Base-by-base conservation (phyloP, 2,888 invertebrate genomes). In the Ischnus inquisitorius region DNA sequence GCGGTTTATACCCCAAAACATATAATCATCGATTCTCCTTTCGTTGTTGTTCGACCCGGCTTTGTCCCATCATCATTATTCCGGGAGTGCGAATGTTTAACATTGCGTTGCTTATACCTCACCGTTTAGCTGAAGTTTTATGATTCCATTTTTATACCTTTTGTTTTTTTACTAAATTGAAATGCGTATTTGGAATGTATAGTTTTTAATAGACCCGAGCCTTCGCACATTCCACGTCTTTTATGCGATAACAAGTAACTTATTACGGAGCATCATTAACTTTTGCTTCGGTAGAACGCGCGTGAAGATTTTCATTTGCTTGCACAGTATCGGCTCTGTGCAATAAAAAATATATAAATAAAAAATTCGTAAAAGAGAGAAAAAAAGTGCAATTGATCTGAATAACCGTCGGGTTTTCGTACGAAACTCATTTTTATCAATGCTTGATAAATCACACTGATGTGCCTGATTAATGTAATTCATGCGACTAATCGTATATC, bases 21-120 rank as follows among this genome's bases (percentile, higher is more conserved):
- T 46, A 46, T 16, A 28, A 46, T 74, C 72, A 74, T 62, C 72
- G 72, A 74, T 34, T 19, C 25, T 19, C 62, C 10, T 25, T 62
- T 74, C 25, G 62, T 74, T 74, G 46, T 28, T 54, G 54, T 51
- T 71, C 39, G 39, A 57, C 28, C 71, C 65, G 68, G 77, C 84
- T 80, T 77, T 54, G 51, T 69, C 68, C 54, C 34, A 34, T 69
- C 48, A 12, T 69, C 22, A 68, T 79, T 57, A 64, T 78, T 78
- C n/a, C 3, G 46, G 67, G 62, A 81, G 54, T 78, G 69, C 77
- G 80, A 81, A 81, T 81, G 68, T 74, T 81, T 78, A 22, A 74
- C 39, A 67, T 25, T 68, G 16, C 46, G 46, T 62, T 46, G 62
- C 72, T 74, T 60, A n/a, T 28, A 41, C 14, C 71, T 43, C 28